These are phyloP conservation scores for Zygothrica quintamaculata DNA, from an alignment of 2,888 invertebrate genomes.

Conservation along the genomic window DNA sequence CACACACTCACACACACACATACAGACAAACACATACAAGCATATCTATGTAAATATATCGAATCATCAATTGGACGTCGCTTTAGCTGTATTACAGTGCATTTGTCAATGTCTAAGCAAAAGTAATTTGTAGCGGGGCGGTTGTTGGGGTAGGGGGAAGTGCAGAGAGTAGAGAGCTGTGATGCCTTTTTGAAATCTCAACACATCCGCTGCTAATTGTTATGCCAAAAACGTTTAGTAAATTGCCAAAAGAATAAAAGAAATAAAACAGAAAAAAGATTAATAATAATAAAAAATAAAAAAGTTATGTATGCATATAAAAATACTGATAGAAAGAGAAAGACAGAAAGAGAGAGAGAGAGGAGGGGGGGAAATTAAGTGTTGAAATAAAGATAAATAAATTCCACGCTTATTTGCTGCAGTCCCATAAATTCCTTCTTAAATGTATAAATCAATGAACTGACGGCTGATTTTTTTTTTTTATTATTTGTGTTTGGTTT, in stretches of 20 bases:
- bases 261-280: conserved; percentile 3
- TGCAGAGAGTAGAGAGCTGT: conserved; percentile 17
- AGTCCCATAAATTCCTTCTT: conserved; percentile 55
- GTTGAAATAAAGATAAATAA: conserved; percentile 35
- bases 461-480: conserved; percentile 17
- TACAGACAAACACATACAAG: neutral
- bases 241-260: conserved; percentile 39
- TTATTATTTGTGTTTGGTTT: conserved; percentile 16
- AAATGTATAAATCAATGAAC: conserved; percentile 63
- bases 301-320: conserved; percentile 26
- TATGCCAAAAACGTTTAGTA: conserved; percentile 68
- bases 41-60: conserved; percentile 18
- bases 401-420: conserved; percentile 47
- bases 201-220: conserved; percentile 60
- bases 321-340: too few species aligned
- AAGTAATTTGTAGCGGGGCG: too few species aligned
- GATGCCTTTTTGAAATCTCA: conserved; percentile 26
- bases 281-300: conserved; percentile 2
- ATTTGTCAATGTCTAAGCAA: conserved; percentile 58
- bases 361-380: too few species aligned
- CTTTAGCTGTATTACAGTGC: conserved; percentile 50
- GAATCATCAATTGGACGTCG: conserved; percentile 47
- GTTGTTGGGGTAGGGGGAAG: conserved; percentile 1
- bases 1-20: neutral
- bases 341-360: too few species aligned